These are phyloP conservation scores for Alloplasta piceator DNA, from an alignment of 2,888 invertebrate species.

Conservation along the genomic window DNA sequence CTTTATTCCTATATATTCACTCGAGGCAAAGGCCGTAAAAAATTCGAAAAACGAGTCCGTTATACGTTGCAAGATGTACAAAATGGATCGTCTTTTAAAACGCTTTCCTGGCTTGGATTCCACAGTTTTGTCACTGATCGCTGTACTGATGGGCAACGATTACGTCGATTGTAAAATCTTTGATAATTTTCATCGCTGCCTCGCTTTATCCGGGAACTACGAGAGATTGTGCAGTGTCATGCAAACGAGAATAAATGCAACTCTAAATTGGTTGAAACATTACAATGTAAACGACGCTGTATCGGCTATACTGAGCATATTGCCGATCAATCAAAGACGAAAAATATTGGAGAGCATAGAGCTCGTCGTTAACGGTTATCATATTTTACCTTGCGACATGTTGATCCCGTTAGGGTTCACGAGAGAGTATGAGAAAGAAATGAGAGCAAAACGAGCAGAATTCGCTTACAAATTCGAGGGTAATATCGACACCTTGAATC, in stretches of 20 bases:
- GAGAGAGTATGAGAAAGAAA: slow-evolving; percentile 56
- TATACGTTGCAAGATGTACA: slow-evolving; percentile 89
- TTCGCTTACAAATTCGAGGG: slow-evolving; percentile 71
- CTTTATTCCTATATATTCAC: slow-evolving; percentile 91
- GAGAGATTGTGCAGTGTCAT: slow-evolving; percentile 70
- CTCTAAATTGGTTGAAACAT: slow-evolving; percentile 90
- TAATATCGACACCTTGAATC: slow-evolving; percentile 59
- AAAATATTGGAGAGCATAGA: slow-evolving; percentile 86
- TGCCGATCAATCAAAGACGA: slow-evolving; percentile 85
- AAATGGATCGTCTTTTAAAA: slow-evolving; percentile 88
- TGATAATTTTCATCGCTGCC: slow-evolving; percentile 85
- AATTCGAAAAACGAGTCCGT: slow-evolving; percentile 76
- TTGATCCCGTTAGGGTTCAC: slow-evolving; percentile 85
- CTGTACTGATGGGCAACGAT: slow-evolving; percentile 95
- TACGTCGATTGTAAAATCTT: slow-evolving; percentile 89
- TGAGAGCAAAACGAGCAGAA: slow-evolving; percentile 34
- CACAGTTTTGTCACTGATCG: slow-evolving; percentile 90
- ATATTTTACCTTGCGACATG: slow-evolving; percentile 85
- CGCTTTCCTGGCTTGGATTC: slow-evolving; percentile 88
- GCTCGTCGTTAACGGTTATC: slow-evolving; percentile 87
- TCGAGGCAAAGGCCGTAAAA: slow-evolving; percentile 83
- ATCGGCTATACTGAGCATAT: slow-evolving; percentile 86
- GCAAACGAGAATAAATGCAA: slow-evolving; percentile 88
- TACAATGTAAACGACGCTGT: slow-evolving; percentile 89
- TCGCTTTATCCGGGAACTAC: background rate